These are phyloP conservation scores for Olivierus martensii DNA, from an alignment of 1,140 invertebrate species.

Conservation along the genomic window DNA sequence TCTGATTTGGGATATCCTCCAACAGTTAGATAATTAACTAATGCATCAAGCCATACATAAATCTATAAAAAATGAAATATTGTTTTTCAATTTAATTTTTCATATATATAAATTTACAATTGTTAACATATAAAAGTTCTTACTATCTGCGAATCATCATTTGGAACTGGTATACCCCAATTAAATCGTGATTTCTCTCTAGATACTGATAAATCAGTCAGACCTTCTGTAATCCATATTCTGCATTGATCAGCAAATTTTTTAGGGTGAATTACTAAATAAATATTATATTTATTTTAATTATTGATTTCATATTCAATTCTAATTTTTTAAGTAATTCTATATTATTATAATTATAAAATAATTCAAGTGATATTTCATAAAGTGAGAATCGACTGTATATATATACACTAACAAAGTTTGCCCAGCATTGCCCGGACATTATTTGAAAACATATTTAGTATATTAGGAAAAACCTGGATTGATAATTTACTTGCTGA, in stretches of 20 bases:
- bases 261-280: constrained; percentile 46
- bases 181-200: constrained; percentile 56
- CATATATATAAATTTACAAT: too few relatives aligned
- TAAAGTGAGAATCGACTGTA: too few relatives aligned
- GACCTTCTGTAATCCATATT: constrained; percentile 42
- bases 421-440: too few relatives aligned
- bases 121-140: constrained; percentile 7
- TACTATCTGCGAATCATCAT: constrained; percentile 60
- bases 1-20: constrained; percentile 51
- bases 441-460: too few relatives aligned
- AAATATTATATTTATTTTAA: too few relatives aligned
- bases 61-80: constrained; percentile 36
- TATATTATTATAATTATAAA: too few relatives aligned
- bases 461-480: too few relatives aligned
- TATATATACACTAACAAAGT: too few relatives aligned
- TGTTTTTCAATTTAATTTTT: neutral
- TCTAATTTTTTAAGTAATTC: too few relatives aligned
- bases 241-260: constrained; percentile 55
- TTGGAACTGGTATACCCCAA: constrained; percentile 70
- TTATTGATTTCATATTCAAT: too few relatives aligned
- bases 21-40: constrained; percentile 86
- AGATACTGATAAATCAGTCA: constrained; percentile 79
- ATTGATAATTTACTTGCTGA: too few relatives aligned
- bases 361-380: too few relatives aligned
- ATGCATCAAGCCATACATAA: constrained; percentile 96